A percentile compares a stretch with the other conserved stretches of the same genome.
These are phyloP conservation scores for Tinamus major DNA, from an alignment of 2,797 vertebrate species.

Conservation along the genomic window DNA sequence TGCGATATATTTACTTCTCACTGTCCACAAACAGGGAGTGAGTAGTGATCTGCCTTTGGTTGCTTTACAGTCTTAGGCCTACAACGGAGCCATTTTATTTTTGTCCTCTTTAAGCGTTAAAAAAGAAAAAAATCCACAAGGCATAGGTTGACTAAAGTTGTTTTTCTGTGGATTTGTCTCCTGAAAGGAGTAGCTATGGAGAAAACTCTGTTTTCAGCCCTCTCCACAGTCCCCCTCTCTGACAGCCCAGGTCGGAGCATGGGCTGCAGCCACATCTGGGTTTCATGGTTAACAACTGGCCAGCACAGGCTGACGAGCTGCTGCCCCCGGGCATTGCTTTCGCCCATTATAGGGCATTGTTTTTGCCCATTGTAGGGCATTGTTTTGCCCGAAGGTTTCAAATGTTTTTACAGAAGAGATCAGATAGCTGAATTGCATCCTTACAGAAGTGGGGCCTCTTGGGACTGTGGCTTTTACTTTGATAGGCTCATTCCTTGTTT, in stretches of 20 bases:
- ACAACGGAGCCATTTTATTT: not conserved
- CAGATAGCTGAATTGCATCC: not conserved
- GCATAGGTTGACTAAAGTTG: not conserved
- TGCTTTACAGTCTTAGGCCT: not conserved
- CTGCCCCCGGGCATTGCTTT: not conserved
- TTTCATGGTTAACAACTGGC: not conserved
- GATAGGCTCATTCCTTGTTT: not conserved
- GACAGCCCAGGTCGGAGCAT: not conserved
- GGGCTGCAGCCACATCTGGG: not conserved
- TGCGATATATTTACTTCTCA: not conserved
- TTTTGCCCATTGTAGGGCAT: too few relatives aligned
- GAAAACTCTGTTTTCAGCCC: not conserved
- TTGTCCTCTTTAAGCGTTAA: not conserved
- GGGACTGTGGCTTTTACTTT: not conserved
- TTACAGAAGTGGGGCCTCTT: not conserved
- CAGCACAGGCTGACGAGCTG: not conserved
- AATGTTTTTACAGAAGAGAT: not conserved
- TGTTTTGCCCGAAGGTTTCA: constrained; percentile 24
- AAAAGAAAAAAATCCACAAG: not conserved
- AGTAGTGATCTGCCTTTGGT: not conserved
- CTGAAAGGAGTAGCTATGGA: not conserved
- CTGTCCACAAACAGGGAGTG: not conserved
- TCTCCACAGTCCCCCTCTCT: not conserved
- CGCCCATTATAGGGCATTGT: too few relatives aligned
- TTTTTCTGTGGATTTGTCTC: not conserved